Base-by-base conservation (phyloP, 2,113 vertebrate species). In the Alligator sinensis region DNA sequence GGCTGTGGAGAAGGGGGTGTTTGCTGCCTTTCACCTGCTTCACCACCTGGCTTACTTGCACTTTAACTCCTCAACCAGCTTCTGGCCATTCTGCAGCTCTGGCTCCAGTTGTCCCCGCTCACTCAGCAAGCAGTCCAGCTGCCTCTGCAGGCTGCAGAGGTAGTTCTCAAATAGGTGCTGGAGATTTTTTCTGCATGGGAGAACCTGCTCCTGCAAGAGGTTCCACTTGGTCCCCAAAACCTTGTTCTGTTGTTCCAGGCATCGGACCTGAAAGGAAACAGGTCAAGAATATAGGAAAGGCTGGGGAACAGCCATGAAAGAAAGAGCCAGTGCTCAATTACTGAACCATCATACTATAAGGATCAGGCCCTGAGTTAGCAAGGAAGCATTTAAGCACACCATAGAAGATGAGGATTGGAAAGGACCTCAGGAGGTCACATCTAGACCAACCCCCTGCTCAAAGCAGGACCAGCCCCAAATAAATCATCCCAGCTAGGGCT, bases 51-150 rank as follows among this genome's bases (percentile, higher is more conserved):
- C 95, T 97, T 87, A 99, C 98, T 98, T 98, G 79, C 24, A 97
- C 97, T 98, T 98, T 97, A 98, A 98, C 96, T 98, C 98, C 84
- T 98, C 98, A 86, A 98, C 95, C 6, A 98, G 80, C 87, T 97
- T 97, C 95, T 83, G 66, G 97, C 97, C 97, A 98, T 98, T 27
- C 94, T 98, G 93, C 70, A 98, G 92, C 98, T 98, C 82, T 98
- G 98, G 3, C 97, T 96, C 98, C 97, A 98, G 95, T 96, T 97
- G 98, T n/a, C 94, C 58, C 55, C 98, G 98, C 97, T 99, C 97
- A 0, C 97, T 98, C 95, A 96, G 98, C 84, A 98, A 92, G 0
- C 95, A 95, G 34, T 98, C 98, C 1, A 98, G 97, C 93, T 97
- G 97, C 87, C 96, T 94, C 95, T 96, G 96, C 96, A 99, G 98